Evolutionary conservation across 2,113 vertebrate species (phyloP).

Genomic region (Fukomys damarensis): DNA sequence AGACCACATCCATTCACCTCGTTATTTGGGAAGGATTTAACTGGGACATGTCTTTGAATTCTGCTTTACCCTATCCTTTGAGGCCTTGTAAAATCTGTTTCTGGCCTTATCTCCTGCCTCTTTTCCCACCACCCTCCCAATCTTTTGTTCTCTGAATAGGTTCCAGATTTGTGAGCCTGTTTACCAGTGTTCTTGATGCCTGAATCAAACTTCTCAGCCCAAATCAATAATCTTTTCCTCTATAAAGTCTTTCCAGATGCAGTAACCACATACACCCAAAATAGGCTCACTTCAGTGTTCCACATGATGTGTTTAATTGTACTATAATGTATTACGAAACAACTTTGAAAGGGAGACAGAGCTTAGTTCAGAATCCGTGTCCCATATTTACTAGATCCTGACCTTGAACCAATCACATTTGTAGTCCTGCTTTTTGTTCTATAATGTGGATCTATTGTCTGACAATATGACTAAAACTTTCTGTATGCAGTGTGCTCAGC

Average conservation of each 20-base stretch:
- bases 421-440: neutral
- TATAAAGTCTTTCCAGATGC: neutral
- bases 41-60: slow-evolving; percentile 34
- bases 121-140: neutral
- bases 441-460: slow-evolving; percentile 1
- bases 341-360: neutral
- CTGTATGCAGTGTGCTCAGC: neutral
- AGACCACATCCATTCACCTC: neutral
- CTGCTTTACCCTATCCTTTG: neutral
- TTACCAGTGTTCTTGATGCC: neutral
- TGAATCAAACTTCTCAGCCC: neutral
- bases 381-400: slow-evolving; percentile 40
- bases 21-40: neutral
- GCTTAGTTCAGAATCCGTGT: neutral
- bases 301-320: neutral
- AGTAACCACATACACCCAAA: neutral
- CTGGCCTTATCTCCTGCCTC: neutral
- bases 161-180: neutral
- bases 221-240: neutral
- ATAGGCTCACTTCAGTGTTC: neutral
- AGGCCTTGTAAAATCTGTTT: neutral
- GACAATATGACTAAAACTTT: neutral
- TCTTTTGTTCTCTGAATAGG: neutral
- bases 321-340: neutral
- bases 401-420: slow-evolving; percentile 31